Evolutionary conservation across 2,797 vertebrate species (phyloP).

Genomic region (Leptoclinus maculatus): DNA sequence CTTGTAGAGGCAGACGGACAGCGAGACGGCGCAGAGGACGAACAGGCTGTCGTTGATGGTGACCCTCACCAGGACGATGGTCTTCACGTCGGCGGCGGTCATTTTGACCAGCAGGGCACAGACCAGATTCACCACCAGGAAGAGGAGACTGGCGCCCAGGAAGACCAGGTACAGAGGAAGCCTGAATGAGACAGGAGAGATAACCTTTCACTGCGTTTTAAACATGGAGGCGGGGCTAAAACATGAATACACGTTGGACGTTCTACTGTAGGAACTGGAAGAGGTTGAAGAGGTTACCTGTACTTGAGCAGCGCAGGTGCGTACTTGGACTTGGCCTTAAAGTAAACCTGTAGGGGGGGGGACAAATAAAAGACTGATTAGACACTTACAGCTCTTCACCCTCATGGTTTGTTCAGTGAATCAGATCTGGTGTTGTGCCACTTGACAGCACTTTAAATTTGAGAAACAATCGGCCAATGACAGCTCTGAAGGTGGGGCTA

Average conservation of each 20-base stretch:
- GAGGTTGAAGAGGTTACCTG: slow-evolving; percentile 80
- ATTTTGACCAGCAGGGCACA: slow-evolving; percentile 93
- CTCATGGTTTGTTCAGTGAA: neutral
- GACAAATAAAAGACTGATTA: neutral
- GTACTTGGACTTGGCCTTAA: slow-evolving; percentile 95
- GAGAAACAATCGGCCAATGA: neutral
- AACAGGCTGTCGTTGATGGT: slow-evolving; percentile 94
- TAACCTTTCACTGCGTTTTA: neutral
- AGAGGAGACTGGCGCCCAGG: slow-evolving; percentile 88
- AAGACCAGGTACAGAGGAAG: slow-evolving; percentile 88
- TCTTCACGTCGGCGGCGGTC: slow-evolving; percentile 85
- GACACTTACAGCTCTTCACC: neutral
- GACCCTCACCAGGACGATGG: slow-evolving; percentile 92
- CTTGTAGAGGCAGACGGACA: slow-evolving; percentile 94
- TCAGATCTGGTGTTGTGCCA: neutral
- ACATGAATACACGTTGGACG: neutral
- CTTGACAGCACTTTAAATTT: neutral
- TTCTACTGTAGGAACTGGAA: neutral
- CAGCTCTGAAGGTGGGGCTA: neutral
- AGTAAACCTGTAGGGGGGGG: slow-evolving; percentile 87
- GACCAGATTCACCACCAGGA: slow-evolving; percentile 93
- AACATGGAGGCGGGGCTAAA: neutral
- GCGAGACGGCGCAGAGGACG: slow-evolving; percentile 91
- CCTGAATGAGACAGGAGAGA: slow-evolving; percentile 42
- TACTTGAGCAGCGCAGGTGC: slow-evolving; percentile 92